Percentiles rank a stretch among this genome's conserved stretches.
Conservation (phyloP, 2,888 invertebrate species). For the Sarcophaga subvicina region DNA sequence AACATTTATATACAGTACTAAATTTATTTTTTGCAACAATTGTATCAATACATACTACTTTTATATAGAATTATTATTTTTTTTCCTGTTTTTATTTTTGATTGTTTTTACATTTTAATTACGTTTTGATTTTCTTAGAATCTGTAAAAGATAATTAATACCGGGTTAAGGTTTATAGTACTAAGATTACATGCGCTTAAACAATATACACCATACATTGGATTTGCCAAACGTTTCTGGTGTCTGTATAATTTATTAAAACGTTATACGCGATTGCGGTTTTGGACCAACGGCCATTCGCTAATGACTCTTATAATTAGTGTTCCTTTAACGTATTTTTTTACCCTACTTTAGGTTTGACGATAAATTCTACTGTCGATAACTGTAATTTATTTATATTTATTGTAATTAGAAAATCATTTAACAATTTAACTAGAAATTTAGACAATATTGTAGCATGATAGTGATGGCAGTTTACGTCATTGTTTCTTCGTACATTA, state of each 20-base stretch:
- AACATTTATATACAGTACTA: background rate
- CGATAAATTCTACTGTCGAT: background rate
- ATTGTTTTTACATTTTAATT: constrained; percentile 14
- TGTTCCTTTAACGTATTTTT: background rate
- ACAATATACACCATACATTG: background rate
- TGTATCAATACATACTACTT: constrained; percentile 5
- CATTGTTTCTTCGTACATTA: no score
- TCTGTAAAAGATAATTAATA: constrained; percentile 1
- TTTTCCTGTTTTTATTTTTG: background rate
- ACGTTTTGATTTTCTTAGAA: constrained; percentile 42
- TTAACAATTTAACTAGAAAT: background rate
- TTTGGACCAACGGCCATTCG: no score
- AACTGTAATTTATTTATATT: background rate
- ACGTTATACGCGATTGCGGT: background rate
- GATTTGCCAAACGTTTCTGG: background rate
- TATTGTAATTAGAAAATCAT: background rate
- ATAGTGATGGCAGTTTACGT: background rate
- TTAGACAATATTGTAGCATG: background rate
- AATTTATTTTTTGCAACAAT: background rate
- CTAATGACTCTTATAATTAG: no score
- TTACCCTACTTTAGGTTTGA: background rate
- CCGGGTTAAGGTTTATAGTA: constrained; percentile 27
- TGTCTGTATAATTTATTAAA: background rate
- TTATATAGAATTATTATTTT: background rate
- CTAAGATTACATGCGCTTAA: background rate